Evolutionary conservation across 2,113 vertebrate genomes (phyloP), one percentile per base, ranked within the genome.

Genomic region (Alethe castanea): DNA sequence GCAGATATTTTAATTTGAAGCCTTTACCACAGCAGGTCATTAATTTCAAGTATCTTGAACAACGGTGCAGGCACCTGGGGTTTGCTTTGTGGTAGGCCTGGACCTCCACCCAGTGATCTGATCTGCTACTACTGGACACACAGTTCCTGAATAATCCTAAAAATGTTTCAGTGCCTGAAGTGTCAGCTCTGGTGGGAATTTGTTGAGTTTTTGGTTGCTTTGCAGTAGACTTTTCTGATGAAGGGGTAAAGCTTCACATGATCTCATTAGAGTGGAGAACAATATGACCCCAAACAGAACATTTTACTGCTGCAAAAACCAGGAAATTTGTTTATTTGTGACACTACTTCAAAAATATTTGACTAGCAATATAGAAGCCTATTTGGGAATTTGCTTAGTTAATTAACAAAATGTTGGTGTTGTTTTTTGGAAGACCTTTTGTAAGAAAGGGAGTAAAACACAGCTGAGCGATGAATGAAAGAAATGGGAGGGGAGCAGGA

Each of bases 171-270:
- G 23, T 35, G 26, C 42, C 36, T 44, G 31, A 45, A 26, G 29
- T 7, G 7, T 23, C 31, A 64, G 52, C 26, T 28, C 2, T 8
- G 24, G 38, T 29, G 12, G 22, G 38, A 6, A 14, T 47, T 57
- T n/a, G 14, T 7, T 53, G 44, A 22, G 40, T 2, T 60, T 48
- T 66, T 35, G 11, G 7, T 25, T 57, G 36, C 28, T 26, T 53
- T 57, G 12, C 4, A 5, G 14, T 53, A 19, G 7, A 2, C 0
- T 1, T 38, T 40, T 8, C 22, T 33, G 19, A 11, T 17, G 14
- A 70, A 70, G 50, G 6, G 2, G 12, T 74, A 38, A 64, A 86
- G 28, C 35, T 74, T 18, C 5, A 4, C 33, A 15, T 1, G 3
- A 4, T 11, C 19, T 67, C 15, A 14, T 66, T 45, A 62, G 56